Conservation (phyloP, 2,888 invertebrate genomes). For the Thecocarcelia acutangulata region DNA sequence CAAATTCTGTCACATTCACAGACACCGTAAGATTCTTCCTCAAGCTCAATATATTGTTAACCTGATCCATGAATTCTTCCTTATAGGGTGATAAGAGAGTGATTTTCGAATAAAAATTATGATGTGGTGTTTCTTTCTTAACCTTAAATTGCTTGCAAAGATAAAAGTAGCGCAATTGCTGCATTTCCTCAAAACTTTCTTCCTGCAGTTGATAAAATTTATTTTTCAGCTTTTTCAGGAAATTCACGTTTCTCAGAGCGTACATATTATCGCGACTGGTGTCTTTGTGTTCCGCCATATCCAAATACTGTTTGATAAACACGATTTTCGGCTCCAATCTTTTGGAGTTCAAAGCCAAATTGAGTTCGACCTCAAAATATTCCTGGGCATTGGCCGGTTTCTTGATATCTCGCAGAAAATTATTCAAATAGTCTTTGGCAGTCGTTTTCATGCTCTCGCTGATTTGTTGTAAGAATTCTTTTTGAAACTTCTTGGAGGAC, state of each 20-base stretch:
- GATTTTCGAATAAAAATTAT: slow-evolving; percentile 30
- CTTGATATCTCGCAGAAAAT: slow-evolving; percentile 71
- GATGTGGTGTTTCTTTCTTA: background rate
- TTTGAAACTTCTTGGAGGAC: slow-evolving; percentile 63
- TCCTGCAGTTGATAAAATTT: slow-evolving; percentile 72
- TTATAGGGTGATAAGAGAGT: slow-evolving; percentile 62
- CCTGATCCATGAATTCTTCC: slow-evolving; percentile 72
- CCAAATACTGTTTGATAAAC: slow-evolving; percentile 76
- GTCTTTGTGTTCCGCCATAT: slow-evolving; percentile 63
- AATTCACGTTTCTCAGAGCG: slow-evolving; percentile 74
- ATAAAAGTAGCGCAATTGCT: slow-evolving; percentile 74
- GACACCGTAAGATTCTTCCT: slow-evolving; percentile 34
- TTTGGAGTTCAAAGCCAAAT: slow-evolving; percentile 54
- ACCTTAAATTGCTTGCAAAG: slow-evolving; percentile 74
- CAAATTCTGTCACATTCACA: slow-evolving; percentile 72
- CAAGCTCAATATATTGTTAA: slow-evolving; percentile 64
- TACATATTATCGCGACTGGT: slow-evolving; percentile 61
- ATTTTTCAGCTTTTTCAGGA: slow-evolving; percentile 72
- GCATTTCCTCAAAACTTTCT: slow-evolving; percentile 74
- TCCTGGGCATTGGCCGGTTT: slow-evolving; percentile 54
- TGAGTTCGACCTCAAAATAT: slow-evolving; percentile 69
- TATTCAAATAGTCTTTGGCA: slow-evolving; percentile 70
- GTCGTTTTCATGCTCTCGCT: slow-evolving; percentile 48
- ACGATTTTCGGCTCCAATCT: slow-evolving; percentile 73
- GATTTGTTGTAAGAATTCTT: slow-evolving; percentile 58